These are phyloP conservation scores for Iguana delicatissima DNA, from an alignment of 2,797 vertebrate genomes.

Conservation along the genomic window DNA sequence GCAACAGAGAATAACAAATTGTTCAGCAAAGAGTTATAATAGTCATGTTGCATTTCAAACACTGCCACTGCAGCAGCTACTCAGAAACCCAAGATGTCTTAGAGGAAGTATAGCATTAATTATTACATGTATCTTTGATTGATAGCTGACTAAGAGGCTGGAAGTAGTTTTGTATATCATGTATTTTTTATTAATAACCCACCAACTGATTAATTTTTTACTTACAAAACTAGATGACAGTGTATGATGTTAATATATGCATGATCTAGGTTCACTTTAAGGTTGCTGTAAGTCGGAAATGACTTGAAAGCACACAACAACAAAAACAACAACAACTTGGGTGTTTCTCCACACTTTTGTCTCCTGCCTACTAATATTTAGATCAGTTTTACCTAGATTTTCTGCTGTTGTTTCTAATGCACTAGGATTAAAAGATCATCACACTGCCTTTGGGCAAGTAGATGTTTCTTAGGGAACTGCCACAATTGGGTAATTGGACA, in stretches of 20 bases:
- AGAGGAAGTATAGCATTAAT: not conserved
- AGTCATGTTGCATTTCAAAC: not conserved
- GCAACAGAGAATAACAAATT: not conserved
- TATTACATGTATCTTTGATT: not conserved
- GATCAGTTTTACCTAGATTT: not conserved
- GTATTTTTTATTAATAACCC: not conserved
- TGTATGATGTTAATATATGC: not conserved
- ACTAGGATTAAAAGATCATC: not conserved
- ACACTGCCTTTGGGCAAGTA: not conserved
- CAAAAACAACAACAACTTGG: too few species aligned
- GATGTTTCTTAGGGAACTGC: not conserved
- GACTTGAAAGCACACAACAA: too few species aligned
- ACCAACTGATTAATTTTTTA: not conserved
- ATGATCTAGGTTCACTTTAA: too few species aligned
- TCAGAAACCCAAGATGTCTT: not conserved
- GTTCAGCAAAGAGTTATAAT: not conserved
- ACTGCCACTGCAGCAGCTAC: not conserved
- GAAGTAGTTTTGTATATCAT: not conserved
- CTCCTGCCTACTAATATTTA: not conserved
- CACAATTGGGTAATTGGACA: not conserved
- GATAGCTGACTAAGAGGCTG: not conserved
- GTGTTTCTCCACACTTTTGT: not conserved
- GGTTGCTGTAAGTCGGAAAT: too few species aligned
- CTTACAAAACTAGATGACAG: not conserved
- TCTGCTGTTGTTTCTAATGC: not conserved